Percentiles rank a stretch among this genome's conserved stretches.
phyloP scores from a whole-genome alignment of 1,140 invertebrate genomes.

The Heliconius himera region DNA sequence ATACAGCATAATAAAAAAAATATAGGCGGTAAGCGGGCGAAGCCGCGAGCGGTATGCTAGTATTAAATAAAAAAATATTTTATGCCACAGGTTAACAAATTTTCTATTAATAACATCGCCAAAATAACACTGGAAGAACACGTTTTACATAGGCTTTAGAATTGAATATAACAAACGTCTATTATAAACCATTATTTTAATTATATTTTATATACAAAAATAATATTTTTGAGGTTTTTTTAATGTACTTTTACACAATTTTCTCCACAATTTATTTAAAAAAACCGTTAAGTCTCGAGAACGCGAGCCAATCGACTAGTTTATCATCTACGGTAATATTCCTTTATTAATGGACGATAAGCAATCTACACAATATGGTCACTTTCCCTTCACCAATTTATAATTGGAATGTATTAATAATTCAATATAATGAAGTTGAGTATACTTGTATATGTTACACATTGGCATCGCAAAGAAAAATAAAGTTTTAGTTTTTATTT shows the following conservation, averaged over 20 bases:
- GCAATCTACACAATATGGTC: slow-evolving; percentile 17
- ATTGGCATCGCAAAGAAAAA: too few species aligned
- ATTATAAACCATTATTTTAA: not conserved
- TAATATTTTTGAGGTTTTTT: not conserved
- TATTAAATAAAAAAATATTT: too few species aligned
- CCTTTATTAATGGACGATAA: slow-evolving; percentile 38
- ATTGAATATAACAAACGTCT: not conserved
- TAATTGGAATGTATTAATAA: not conserved
- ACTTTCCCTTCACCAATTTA: not conserved
- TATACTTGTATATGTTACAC: too few species aligned
- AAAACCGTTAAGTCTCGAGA: not conserved
- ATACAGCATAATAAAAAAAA: too few species aligned
- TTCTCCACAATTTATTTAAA: not conserved
- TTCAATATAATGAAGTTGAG: too few species aligned
- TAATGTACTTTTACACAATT: not conserved
- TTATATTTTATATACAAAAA: not conserved
- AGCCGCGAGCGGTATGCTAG: too few species aligned
- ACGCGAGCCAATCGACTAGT: slow-evolving; percentile 7
- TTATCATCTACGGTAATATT: slow-evolving; percentile 41
- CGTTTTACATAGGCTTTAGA: not conserved
- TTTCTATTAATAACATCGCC: not conserved
- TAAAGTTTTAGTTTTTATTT: too few species aligned
- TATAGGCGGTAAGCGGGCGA: too few species aligned
- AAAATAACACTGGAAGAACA: not conserved
- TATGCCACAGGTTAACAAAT: not conserved